Base-by-base conservation (phyloP, 2,113 vertebrate genomes). In the Eulacestoma nigropectus region DNA sequence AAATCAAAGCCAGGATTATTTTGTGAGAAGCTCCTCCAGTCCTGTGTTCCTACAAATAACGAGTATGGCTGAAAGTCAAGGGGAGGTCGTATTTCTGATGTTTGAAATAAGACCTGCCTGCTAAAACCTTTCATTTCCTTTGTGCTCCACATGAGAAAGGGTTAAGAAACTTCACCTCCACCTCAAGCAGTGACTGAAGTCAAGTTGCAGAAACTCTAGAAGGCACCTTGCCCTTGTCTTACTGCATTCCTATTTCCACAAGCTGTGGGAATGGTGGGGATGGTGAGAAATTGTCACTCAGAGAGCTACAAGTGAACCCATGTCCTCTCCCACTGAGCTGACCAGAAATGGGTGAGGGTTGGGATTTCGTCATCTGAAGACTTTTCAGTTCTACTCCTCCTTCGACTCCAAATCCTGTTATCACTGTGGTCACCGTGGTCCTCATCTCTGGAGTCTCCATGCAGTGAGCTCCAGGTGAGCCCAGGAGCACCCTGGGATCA, bases 291-390 rank as follows among this genome's bases (percentile, higher is more conserved):
- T 57, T 11, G 16, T 76, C 13, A 3, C 60, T 75, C 23, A 41
- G 47, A 11, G n/a, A 67, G 4, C 6, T 4, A 2, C 16, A 42
- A 22, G 12, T 13, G 41, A 47, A 13, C 18, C 26, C 0, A 0
- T 29, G 20, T 46, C 52, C 30, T 13, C 57, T 39, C 16, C 37
- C 60, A 8, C 19, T 50, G 44, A 60, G 37, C 37, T 75, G 39
- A 68, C 11, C 44, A 60, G 49, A 64, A 81, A n/a, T 4, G 20
- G 9, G 13, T 6, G 41, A 81, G 37, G 60, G 35, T 4, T 52
- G 25, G 23, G 50, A 39, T 44, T 74, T 49, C 57, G 39, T 41
- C 55, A 19, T 17, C 67, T 70, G 26, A 11, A 74, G 10, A 7
- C 6, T 87, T 92, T 57, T 20, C 26, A 17, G 0, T 64, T 76